phyloP scores from a whole-genome alignment of 1,140 invertebrate species.

The Macrosteles quadrilineatus region DNA sequence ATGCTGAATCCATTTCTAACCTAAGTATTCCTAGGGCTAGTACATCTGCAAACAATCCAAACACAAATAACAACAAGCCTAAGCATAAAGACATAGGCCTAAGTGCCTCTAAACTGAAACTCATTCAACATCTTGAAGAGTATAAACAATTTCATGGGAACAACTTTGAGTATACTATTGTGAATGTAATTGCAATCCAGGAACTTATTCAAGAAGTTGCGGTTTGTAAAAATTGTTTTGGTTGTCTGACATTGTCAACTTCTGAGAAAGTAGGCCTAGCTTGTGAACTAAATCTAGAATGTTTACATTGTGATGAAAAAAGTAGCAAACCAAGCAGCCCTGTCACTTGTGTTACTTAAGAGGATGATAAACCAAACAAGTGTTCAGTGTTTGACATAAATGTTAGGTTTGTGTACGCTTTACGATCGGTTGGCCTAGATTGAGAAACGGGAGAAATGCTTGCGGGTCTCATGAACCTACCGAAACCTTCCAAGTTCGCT shows the following conservation, averaged over 20 bases:
- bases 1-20: too few species aligned
- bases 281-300: constrained; percentile 7
- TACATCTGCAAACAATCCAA: too few species aligned
- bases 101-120: constrained; percentile 11
- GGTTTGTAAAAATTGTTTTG: constrained; percentile 10
- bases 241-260: neutral
- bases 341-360: constrained; percentile 2
- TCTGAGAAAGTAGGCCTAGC: constrained; percentile 9
- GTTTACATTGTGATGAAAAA: constrained; percentile 2
- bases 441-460: neutral
- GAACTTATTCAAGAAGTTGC: constrained; percentile 16
- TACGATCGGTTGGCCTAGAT: neutral
- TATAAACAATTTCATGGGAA: neutral
- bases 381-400: constrained; percentile 9
- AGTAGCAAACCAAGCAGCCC: constrained; percentile 11
- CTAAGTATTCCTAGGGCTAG: too few species aligned
- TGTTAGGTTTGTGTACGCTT: constrained; percentile 1
- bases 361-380: neutral
- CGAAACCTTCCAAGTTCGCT: constrained; percentile 8
- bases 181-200: constrained; percentile 1
- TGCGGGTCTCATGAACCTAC: neutral
- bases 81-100: constrained; percentile 7
- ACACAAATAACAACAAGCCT: too few species aligned
- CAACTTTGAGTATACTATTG: constrained; percentile 7
- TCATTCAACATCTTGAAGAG: constrained; percentile 16